Evolutionary conservation across 2,113 vertebrate species (phyloP).

Genomic region (Mixornis gularis): DNA sequence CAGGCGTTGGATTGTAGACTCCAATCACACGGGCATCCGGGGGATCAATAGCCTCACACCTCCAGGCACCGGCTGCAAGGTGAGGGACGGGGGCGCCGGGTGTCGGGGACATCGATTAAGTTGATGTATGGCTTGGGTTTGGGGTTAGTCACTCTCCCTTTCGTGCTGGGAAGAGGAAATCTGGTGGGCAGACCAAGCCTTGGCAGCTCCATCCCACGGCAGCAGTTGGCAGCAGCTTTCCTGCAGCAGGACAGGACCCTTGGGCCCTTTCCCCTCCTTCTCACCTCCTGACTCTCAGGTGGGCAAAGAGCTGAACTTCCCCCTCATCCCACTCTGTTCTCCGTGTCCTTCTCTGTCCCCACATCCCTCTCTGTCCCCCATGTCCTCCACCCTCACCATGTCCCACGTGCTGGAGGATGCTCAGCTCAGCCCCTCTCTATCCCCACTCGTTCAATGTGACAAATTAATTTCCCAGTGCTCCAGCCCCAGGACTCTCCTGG

Average conservation of each 20-base stretch:
- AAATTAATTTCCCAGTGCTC: background rate
- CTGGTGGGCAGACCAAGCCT: background rate
- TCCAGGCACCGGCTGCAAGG: background rate
- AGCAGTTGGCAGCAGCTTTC: background rate
- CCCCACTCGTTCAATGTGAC: rapidly evolving
- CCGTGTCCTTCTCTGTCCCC: background rate
- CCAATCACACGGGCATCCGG: slow-evolving; percentile 41
- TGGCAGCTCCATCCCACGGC: background rate
- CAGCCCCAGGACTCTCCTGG: background rate
- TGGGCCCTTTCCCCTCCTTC: background rate
- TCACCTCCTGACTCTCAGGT: background rate
- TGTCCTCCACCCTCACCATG: rapidly evolving
- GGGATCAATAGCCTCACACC: slow-evolving; percentile 58
- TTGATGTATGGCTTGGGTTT: background rate
- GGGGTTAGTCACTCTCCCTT: background rate
- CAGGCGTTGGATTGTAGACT: slow-evolving; percentile 45
- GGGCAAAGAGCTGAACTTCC: background rate
- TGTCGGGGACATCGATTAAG: background rate
- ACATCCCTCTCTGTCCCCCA: rapidly evolving
- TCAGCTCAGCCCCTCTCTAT: background rate
- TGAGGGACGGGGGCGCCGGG: background rate
- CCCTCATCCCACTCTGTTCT: rapidly evolving
- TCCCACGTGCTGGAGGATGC: background rate
- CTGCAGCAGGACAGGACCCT: background rate
- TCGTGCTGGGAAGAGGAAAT: background rate